These are phyloP conservation scores for Caranx ignobilis DNA, from an alignment of 2,113 vertebrate species.

Conservation along the genomic window DNA sequence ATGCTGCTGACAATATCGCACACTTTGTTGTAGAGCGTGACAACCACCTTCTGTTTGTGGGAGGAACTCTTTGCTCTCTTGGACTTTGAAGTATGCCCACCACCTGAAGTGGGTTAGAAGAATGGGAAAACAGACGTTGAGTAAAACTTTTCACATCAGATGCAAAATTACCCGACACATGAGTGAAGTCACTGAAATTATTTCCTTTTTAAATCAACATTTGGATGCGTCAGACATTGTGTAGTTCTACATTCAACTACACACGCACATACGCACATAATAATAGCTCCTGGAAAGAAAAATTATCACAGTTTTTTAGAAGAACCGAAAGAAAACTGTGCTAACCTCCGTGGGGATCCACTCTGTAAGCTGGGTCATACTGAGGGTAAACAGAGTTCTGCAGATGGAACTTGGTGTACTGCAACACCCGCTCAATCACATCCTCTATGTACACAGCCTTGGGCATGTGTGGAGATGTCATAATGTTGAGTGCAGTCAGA, in stretches of 20 bases:
- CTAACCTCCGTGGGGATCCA: constrained; percentile 91
- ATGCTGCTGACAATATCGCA: constrained; percentile 95
- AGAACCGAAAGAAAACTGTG: neutral
- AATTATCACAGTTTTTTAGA: neutral
- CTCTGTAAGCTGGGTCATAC: constrained; percentile 95
- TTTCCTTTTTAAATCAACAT: neutral
- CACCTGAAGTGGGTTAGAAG: constrained; percentile 81
- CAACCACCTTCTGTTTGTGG: constrained; percentile 96
- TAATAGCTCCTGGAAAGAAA: neutral
- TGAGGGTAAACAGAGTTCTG: constrained; percentile 98
- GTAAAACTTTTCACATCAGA: neutral
- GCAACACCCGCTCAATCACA: constrained; percentile 95
- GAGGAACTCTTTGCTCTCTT: constrained; percentile 93
- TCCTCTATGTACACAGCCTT: constrained; percentile 98
- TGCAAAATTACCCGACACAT: neutral
- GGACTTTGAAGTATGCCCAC: constrained; percentile 92
- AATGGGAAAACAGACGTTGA: neutral
- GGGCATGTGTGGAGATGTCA: constrained; percentile 96
- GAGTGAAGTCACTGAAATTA: neutral
- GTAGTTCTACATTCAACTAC: too few relatives aligned
- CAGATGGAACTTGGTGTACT: constrained; percentile 97
- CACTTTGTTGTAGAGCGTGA: constrained; percentile 96
- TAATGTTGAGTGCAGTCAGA: constrained; percentile 95
- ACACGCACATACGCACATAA: too few relatives aligned
- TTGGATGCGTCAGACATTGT: constrained; percentile 10